Conservation (phyloP, 2,888 invertebrate genomes). For the Drosophila diplacantha region DNA sequence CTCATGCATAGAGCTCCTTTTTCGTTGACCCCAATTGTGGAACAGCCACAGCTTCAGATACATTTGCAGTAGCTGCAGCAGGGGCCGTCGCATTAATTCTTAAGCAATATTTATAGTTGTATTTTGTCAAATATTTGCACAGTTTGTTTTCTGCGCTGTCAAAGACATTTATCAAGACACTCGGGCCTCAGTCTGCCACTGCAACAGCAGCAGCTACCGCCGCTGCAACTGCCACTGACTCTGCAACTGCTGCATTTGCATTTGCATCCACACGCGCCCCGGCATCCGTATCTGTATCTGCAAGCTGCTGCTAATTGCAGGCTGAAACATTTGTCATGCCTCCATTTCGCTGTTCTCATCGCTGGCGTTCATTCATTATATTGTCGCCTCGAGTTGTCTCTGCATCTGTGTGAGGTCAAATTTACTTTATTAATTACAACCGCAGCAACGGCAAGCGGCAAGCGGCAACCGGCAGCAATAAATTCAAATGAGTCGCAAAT, state of each 20-base stretch:
- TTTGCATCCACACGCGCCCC: background rate
- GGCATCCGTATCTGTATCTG: conserved; percentile 34
- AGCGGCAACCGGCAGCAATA: conserved; percentile 45
- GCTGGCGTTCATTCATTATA: conserved; percentile 64
- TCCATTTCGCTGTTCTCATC: conserved; percentile 51
- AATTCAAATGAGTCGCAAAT: conserved; percentile 62
- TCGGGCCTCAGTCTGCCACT: conserved; percentile 18
- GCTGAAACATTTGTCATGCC: conserved; percentile 64
- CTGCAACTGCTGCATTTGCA: conserved; percentile 29
- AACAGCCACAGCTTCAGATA: conserved; percentile 10
- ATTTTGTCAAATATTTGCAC: conserved; percentile 74
- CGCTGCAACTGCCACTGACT: conserved; percentile 18
- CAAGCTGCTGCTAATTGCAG: conserved; percentile 63
- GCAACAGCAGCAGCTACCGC: conserved; percentile 18
- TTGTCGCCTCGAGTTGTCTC: conserved; percentile 57
- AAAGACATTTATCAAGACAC: conserved; percentile 70
- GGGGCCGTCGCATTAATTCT: conserved; percentile 65
- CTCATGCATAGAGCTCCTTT: background rate
- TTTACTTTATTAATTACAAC: conserved; percentile 73
- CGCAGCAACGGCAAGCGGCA: conserved; percentile 31
- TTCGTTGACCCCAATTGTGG: background rate
- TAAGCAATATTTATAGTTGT: conserved; percentile 74
- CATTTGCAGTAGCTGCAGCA: conserved; percentile 8
- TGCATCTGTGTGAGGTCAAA: conserved; percentile 67
- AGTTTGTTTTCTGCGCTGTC: conserved; percentile 66